Conservation (phyloP, 2,888 invertebrate genomes). For the Galeopsomyia nigrocyanea region DNA sequence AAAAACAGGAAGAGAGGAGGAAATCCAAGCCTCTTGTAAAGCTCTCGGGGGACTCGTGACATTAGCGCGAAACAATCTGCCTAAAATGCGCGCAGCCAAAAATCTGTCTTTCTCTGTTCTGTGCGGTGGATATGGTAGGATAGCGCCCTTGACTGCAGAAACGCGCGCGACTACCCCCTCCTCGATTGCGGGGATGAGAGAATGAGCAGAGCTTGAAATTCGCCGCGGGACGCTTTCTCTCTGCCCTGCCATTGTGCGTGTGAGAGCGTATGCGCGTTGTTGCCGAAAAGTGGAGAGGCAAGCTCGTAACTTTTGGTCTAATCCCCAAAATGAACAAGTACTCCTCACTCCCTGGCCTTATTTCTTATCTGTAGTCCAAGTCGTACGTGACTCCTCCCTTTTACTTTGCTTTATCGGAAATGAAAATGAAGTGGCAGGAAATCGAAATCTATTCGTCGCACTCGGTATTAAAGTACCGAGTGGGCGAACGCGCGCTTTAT, state of each 20-base stretch:
- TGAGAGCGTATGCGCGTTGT: conserved; percentile 12
- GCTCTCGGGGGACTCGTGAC: conserved; percentile 21
- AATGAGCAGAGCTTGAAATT: conserved; percentile 22
- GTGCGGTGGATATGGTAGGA: conserved; percentile 29
- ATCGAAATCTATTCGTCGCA: conserved; percentile 48
- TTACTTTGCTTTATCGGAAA: conserved; percentile 53
- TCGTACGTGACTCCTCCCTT: conserved; percentile 23
- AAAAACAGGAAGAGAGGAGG: conserved; percentile 18
- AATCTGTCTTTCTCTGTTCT: conserved; percentile 47
- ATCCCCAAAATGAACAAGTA: conserved; percentile 58
- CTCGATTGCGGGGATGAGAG: conserved; percentile 33
- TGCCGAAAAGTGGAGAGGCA: conserved; percentile 10
- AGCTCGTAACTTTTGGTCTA: conserved; percentile 61
- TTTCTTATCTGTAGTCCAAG: conserved; percentile 28
- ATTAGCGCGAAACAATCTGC: conserved; percentile 55
- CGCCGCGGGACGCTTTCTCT: conserved; percentile 28
- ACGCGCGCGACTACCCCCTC: conserved; percentile 22
- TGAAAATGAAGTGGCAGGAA: conserved; percentile 52
- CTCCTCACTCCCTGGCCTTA: conserved; percentile 41
- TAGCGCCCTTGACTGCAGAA: conserved; percentile 46
- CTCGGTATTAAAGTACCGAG: conserved; percentile 4
- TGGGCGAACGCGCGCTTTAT: conserved; percentile 16
- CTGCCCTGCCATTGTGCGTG: conserved; percentile 17
- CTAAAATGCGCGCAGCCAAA: conserved; percentile 55
- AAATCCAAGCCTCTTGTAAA: conserved; percentile 30